Evolutionary conservation across 2,888 invertebrate genomes (phyloP), one percentile per base, ranked within the genome.

Genomic region (Sicus ferrugineus): DNA sequence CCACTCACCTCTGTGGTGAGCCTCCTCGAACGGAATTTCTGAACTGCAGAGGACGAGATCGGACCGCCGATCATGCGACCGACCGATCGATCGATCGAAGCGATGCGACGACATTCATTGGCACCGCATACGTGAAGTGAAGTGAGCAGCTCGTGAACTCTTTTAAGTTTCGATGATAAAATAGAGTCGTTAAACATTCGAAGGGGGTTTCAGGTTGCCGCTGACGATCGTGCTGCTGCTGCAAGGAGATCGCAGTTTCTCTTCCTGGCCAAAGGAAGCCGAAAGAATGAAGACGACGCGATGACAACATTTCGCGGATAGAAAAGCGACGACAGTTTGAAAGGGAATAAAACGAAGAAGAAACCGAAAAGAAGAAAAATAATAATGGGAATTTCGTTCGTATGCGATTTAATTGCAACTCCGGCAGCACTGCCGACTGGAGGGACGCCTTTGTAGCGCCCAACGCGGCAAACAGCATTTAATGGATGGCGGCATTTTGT

Each of bases 181-280:
- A 66, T 66, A 54, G 54, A 56, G 65, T 56, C 65, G 65, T 66
- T 66, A 66, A 66, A 66, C 28, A 31, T 38, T 56, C 26, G 64
- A 50, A 54, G 38, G 38, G n/a, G 65, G 64, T 66, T 54, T 54
- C 38, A 56, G 42, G 65, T 66, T 66, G 16, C 56, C 54, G 38
- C 21, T 54, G 34, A 14, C 14, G 30, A 30, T 6, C 5, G 14
- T 46, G n/a, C n/a, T n/a, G n/a, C n/a, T n/a, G n/a, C n/a, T n/a
- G n/a, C n/a, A n/a, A n/a, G n/a, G n/a, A n/a, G n/a, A n/a, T n/a
- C n/a, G n/a, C n/a, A n/a, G n/a, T n/a, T n/a, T n/a, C n/a, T n/a
- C n/a, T n/a, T n/a, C n/a, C n/a, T n/a, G n/a, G n/a, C n/a, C n/a
- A n/a, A n/a, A n/a, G n/a, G n/a, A n/a, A n/a, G n/a, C n/a, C n/a